Conservation (phyloP, 92 coral and sea anemone species). For the Meandrina meandrites region DNA sequence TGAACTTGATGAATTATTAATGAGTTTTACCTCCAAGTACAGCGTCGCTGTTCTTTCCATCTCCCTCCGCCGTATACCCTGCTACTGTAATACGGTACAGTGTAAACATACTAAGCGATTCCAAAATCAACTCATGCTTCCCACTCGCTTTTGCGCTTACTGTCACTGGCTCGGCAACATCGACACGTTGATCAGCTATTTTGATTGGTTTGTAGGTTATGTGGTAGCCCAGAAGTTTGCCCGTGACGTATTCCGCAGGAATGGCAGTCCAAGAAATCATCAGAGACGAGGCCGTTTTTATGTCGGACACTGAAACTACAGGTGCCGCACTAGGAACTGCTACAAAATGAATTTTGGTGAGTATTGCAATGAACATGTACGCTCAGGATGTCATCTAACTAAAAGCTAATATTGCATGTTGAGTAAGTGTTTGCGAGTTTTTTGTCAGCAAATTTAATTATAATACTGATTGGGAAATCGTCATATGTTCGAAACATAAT, state of each 20-base stretch:
- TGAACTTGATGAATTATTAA: too few species aligned
- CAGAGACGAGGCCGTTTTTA: not conserved
- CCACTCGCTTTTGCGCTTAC: slow-evolving; percentile 6
- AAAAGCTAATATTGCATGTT: not conserved
- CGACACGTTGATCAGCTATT: not conserved
- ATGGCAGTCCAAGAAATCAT: slow-evolving; percentile 63
- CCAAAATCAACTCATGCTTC: not conserved
- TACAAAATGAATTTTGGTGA: too few species aligned
- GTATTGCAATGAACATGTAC: not conserved
- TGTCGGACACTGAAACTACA: not conserved
- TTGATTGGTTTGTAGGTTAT: slow-evolving; percentile 25
- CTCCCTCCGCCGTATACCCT: not conserved
- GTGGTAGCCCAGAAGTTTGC: slow-evolving; percentile 47
- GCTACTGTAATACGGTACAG: slow-evolving; percentile 16
- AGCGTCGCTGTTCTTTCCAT: not conserved
- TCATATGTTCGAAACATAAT: too few species aligned
- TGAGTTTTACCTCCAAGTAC: slow-evolving; percentile 12
- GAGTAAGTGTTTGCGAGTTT: too few species aligned
- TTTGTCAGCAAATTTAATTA: too few species aligned
- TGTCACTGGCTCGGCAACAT: not conserved
- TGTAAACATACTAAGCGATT: not conserved
- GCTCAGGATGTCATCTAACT: too few species aligned
- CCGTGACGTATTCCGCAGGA: slow-evolving; percentile 46
- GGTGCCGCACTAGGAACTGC: not conserved
- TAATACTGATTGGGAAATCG: too few species aligned